Percentiles rank a stretch among this genome's conserved stretches.
Evolutionary conservation across 2,797 vertebrate genomes (phyloP).

Genomic region (Tympanoctomys barrerae): DNA sequence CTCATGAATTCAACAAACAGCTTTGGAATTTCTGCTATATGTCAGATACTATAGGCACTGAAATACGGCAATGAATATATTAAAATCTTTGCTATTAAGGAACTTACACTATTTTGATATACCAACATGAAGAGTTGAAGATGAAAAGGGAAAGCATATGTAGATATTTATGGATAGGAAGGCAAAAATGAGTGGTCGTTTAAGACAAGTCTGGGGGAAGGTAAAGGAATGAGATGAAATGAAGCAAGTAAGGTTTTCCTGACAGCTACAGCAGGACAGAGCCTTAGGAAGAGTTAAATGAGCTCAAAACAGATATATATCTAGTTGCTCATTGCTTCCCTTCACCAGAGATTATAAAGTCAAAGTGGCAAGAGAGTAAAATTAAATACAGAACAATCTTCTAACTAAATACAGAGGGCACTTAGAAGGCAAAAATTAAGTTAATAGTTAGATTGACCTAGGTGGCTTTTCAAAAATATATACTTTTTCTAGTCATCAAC

Average conservation of each 20-base stretch:
- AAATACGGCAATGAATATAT: neutral
- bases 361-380: neutral
- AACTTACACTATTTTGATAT: neutral
- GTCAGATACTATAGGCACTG: neutral
- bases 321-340: neutral
- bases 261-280: neutral
- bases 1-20: neutral
- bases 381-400: neutral
- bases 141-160: neutral
- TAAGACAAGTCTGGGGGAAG: neutral
- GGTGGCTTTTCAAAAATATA: neutral
- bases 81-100: neutral
- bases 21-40: neutral
- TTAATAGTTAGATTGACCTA: neutral
- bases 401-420: neutral
- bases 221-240: neutral
- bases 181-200: neutral
- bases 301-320: neutral
- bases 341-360: neutral
- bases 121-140: neutral
- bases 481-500: neutral
- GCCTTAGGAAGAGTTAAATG: neutral
- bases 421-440: neutral
- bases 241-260: neutral
- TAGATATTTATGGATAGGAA: neutral